Base-by-base conservation (phyloP, 2,113 vertebrate species). In the Phylloscopus trochilus region DNA sequence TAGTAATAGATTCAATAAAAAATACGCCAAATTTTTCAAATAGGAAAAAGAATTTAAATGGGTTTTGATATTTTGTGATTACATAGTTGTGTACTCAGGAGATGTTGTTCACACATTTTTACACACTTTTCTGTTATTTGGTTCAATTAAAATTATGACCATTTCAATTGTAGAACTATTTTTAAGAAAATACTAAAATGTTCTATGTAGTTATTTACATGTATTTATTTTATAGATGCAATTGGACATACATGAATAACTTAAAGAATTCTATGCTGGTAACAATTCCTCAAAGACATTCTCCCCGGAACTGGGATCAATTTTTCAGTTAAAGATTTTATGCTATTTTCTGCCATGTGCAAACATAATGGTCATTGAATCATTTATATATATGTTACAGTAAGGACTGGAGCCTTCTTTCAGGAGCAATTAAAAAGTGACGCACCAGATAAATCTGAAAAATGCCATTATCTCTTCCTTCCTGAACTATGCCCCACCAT, bases 1-100 rank as follows among this genome's bases (percentile, higher is more conserved):
- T 92, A 89, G 59, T 84, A 80, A 81, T 39, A 90, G 9, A 30
- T 92, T 91, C 82, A 84, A 69, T 74, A 83, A 94, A 92, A 95
- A 77, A 53, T 55, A 73, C 47, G 28, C 4, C 63, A 89, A 49
- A 28, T 87, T 96, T 92, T 90, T 92, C 83, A 92, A 80, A 75
- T 62, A 76, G 58, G 21, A 37, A 85, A 41, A 11, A 77, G 26
- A 77, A 44, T 44, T 73, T 74, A 73, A 69, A 83, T 52, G 70
- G 53, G 31, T 13, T 67, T 83, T 30, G 26, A 43, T 41, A 11
- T 68, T 79, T 94, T 78, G 18, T 70, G 9, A 21, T 77, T 52
- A 53, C 4, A 26, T 39, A n/a, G 7, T 47, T 12, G 19, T 55
- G 27, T 18, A 55, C 8, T 8, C 30, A 69, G 30, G 10, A 87